A percentile compares a stretch with the other conserved stretches of the same genome.
Conservation (phyloP, 2,113 vertebrate species). For the Neotoma lepida region DNA sequence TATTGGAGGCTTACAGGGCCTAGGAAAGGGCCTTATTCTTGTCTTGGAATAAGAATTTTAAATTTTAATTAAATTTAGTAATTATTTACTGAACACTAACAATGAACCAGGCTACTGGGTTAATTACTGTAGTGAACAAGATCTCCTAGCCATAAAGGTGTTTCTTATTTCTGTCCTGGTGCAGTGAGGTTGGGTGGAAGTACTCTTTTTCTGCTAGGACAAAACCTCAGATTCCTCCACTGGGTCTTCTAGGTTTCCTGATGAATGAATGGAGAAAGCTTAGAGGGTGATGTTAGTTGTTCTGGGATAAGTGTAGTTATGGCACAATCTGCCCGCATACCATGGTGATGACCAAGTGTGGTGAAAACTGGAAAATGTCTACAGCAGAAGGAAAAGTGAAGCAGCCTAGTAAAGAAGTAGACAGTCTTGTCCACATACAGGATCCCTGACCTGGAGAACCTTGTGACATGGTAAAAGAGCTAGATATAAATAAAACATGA, state of each 20-base stretch:
- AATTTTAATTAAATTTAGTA: neutral
- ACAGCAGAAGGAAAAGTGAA: neutral
- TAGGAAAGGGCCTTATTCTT: neutral
- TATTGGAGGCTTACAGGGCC: neutral
- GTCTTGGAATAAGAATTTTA: constrained; percentile 42
- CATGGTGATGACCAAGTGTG: neutral
- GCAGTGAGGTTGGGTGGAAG: neutral
- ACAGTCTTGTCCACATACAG: neutral
- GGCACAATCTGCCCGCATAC: neutral
- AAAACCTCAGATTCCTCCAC: neutral
- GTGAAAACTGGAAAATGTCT: no score
- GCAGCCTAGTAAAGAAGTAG: neutral
- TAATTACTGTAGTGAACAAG: no score
- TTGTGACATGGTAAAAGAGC: neutral
- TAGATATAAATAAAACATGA: neutral
- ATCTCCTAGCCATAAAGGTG: neutral
- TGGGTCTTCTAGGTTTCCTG: neutral
- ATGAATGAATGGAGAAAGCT: neutral
- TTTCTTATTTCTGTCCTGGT: neutral
- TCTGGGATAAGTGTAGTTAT: neutral
- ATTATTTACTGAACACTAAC: neutral
- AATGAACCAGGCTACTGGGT: neutral
- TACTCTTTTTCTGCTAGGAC: neutral
- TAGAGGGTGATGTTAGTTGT: neutral
- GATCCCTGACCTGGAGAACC: neutral